Evolutionary conservation across 2,113 vertebrate genomes (phyloP).

Genomic region (Lagenorhynchus albirostris): DNA sequence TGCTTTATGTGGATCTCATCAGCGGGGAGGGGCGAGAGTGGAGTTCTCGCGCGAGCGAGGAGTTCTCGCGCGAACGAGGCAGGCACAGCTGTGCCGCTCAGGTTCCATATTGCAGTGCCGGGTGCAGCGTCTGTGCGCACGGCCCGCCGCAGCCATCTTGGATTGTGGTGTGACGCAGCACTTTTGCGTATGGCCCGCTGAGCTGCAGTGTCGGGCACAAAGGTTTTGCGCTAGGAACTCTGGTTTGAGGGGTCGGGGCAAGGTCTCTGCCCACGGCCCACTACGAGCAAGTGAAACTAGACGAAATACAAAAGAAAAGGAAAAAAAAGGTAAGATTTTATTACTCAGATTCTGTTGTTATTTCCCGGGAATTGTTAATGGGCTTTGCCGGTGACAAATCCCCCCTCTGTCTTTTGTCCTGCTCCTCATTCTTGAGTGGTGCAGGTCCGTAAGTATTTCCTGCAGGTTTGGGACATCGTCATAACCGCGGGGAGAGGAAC

Average conservation of each 20-base stretch:
- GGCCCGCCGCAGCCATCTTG: background rate
- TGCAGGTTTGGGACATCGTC: too few relatives aligned
- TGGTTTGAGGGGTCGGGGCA: background rate
- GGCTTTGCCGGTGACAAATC: background rate
- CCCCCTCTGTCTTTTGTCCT: background rate
- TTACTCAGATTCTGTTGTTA: background rate
- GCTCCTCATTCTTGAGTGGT: too few relatives aligned
- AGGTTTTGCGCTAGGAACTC: background rate
- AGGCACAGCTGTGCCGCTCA: background rate
- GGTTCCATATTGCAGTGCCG: too few relatives aligned
- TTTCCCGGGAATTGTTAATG: background rate
- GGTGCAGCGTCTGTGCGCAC: accelerated
- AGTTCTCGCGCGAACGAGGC: background rate
- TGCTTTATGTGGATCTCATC: background rate
- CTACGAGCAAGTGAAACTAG: background rate
- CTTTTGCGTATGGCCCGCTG: background rate
- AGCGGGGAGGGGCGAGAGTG: background rate
- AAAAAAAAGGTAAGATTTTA: background rate
- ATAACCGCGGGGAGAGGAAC: too few relatives aligned
- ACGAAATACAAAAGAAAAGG: background rate
- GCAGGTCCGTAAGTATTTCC: background rate
- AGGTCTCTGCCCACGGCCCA: background rate
- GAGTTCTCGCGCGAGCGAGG: background rate
- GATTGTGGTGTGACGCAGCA: accelerated
- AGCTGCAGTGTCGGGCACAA: background rate